Conservation (phyloP, 1,140 invertebrate genomes). For the Eulimnadia texana region DNA sequence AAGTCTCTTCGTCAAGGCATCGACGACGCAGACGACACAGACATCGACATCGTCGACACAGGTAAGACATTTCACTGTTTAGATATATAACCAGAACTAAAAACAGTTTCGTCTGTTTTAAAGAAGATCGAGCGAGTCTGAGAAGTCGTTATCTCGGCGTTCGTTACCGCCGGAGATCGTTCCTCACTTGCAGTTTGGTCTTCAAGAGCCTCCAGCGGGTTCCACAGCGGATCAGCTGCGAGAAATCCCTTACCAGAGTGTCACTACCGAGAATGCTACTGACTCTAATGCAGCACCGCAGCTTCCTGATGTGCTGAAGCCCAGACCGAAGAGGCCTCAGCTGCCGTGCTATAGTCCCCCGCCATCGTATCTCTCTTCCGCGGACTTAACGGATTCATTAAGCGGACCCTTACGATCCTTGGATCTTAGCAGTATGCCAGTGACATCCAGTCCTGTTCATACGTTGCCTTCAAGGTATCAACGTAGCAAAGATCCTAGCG, state of each 20-base stretch:
- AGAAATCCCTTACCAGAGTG: conserved; percentile 84
- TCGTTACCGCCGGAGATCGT: conserved; percentile 51
- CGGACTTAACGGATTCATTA: neutral
- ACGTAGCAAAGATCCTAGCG: neutral
- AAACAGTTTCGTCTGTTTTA: neutral
- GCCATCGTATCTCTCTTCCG: neutral
- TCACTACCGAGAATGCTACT: conserved; percentile 30
- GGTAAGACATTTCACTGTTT: conserved; percentile 27
- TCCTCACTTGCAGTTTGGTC: conserved; percentile 69
- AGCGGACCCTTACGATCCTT: neutral
- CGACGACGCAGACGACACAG: conserved; percentile 34
- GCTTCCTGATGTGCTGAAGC: neutral
- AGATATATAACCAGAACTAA: too few species aligned
- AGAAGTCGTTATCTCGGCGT: conserved; percentile 26
- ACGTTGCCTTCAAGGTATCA: neutral
- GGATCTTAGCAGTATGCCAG: neutral
- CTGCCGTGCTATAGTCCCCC: too few species aligned
- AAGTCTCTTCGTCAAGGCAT: conserved; percentile 33
- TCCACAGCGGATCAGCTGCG: conserved; percentile 75
- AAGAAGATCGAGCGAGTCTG: neutral
- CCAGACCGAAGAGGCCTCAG: too few species aligned
- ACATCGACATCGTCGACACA: conserved; percentile 25
- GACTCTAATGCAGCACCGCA: neutral
- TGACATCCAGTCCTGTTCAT: neutral
- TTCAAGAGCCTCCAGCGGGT: conserved; percentile 74